Conservation (phyloP, 1,140 invertebrate genomes). For the Euura saliciscinereae region DNA sequence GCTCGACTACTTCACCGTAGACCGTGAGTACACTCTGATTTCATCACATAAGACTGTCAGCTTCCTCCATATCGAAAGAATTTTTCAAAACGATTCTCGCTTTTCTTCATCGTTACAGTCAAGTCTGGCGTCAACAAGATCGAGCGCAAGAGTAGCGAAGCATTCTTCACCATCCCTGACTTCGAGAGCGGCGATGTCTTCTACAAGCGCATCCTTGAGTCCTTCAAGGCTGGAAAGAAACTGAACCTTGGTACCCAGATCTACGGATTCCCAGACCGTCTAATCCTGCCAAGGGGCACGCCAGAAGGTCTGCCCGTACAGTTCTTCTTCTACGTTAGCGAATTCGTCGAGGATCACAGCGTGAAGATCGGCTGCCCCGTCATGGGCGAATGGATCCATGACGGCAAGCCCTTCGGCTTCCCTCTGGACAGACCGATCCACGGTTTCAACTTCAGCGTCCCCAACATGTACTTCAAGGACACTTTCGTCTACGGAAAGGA, state of each 20-base stretch:
- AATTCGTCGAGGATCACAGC: conserved; percentile 42
- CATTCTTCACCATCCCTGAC: conserved; percentile 48
- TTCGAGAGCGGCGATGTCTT: conserved; percentile 64
- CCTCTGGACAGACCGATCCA: conserved; percentile 67
- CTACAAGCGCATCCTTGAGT: conserved; percentile 54
- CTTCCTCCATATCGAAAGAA: conserved; percentile 22
- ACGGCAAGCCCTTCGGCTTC: conserved; percentile 69
- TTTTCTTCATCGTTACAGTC: conserved; percentile 42
- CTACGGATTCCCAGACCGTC: conserved; percentile 53
- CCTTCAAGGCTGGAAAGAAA: conserved; percentile 49
- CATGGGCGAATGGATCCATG: conserved; percentile 48
- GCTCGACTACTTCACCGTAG: conserved; percentile 58
- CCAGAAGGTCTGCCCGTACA: conserved; percentile 55
- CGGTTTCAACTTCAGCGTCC: conserved; percentile 46
- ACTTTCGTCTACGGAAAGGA: conserved; percentile 51
- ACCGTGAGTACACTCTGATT: too few relatives aligned
- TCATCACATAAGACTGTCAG: conserved; percentile 53
- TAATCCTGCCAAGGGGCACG: conserved; percentile 55
- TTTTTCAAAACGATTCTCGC: neutral
- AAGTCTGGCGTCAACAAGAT: conserved; percentile 55
- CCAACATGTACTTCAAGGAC: conserved; percentile 54
- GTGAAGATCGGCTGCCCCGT: conserved; percentile 24
- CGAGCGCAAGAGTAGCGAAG: conserved; percentile 52
- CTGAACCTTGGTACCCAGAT: conserved; percentile 38
- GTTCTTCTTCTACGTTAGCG: conserved; percentile 55